phyloP scores from a whole-genome alignment of 2,113 vertebrate genomes.

The Periophthalmodon schlosseri region DNA sequence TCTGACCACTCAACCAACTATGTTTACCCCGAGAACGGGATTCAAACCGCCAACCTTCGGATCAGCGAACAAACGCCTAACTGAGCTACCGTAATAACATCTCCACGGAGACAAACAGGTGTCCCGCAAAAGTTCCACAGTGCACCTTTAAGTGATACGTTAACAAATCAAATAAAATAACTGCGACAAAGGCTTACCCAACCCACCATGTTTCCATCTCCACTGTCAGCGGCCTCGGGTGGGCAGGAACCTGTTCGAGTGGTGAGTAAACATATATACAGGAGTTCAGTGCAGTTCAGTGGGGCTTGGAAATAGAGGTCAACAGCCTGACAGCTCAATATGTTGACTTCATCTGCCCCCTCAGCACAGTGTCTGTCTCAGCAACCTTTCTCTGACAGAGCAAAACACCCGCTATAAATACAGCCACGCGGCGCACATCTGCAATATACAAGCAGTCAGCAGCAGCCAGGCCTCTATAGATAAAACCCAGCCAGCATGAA shows the following conservation, averaged over 20 bases:
- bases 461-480: slow-evolving; percentile 52
- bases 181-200: not conserved
- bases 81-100: too few species aligned
- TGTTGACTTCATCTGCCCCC: slow-evolving; percentile 53
- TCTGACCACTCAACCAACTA: too few species aligned
- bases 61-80: too few species aligned
- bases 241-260: not conserved
- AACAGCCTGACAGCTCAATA: slow-evolving; percentile 39
- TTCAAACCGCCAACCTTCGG: too few species aligned
- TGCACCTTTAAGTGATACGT: not conserved
- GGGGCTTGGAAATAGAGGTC: slow-evolving; percentile 36
- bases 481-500: slow-evolving; percentile 64
- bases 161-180: not conserved
- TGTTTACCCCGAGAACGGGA: too few species aligned
- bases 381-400: slow-evolving; percentile 70
- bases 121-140: not conserved
- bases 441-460: slow-evolving; percentile 76
- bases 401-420: slow-evolving; percentile 69
- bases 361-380: slow-evolving; percentile 60
- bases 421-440: slow-evolving; percentile 60
- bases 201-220: not conserved
- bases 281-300: slow-evolving; percentile 29
- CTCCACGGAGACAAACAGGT: too few species aligned
- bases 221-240: not conserved
- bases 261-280: slow-evolving; percentile 18